Conservation (phyloP, 1,140 invertebrate genomes). For the Schlechtendalia chinensis region DNA sequence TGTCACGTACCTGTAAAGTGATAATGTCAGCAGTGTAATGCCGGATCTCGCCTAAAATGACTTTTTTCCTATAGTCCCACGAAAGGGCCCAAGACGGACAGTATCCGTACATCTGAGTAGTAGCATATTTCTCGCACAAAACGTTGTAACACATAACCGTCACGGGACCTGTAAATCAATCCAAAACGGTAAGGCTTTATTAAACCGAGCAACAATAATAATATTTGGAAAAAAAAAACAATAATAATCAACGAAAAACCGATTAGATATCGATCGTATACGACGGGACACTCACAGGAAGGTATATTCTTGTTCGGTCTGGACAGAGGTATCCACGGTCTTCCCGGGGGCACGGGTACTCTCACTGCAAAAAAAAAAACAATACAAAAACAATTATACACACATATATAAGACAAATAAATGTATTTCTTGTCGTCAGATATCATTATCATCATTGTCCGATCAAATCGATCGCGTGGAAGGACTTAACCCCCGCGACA, state of each 20-base stretch:
- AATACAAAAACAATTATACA: constrained; percentile 17
- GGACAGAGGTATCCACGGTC: constrained; percentile 89
- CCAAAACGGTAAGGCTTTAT: constrained; percentile 7
- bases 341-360: constrained; percentile 79
- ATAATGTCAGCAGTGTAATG: constrained; percentile 98
- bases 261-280: no score
- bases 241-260: no score
- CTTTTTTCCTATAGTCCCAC: constrained; percentile 97
- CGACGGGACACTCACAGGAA: constrained; percentile 70
- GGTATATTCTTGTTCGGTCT: constrained; percentile 81
- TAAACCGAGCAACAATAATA: constrained; percentile 1
- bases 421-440: neutral
- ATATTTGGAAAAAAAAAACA: no score
- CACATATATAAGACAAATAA: neutral
- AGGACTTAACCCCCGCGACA: no score
- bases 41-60: constrained; percentile 94
- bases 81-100: constrained; percentile 95
- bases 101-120: constrained; percentile 95
- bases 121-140: constrained; percentile 97
- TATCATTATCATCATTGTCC: no score
- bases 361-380: constrained; percentile 75
- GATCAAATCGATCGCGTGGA: no score
- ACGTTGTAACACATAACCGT: constrained; percentile 99
- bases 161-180: constrained; percentile 75
- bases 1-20: constrained; percentile 70